These are phyloP conservation scores for Prionailurus viverrinus DNA, from an alignment of 2,113 vertebrate species.

Conservation along the genomic window DNA sequence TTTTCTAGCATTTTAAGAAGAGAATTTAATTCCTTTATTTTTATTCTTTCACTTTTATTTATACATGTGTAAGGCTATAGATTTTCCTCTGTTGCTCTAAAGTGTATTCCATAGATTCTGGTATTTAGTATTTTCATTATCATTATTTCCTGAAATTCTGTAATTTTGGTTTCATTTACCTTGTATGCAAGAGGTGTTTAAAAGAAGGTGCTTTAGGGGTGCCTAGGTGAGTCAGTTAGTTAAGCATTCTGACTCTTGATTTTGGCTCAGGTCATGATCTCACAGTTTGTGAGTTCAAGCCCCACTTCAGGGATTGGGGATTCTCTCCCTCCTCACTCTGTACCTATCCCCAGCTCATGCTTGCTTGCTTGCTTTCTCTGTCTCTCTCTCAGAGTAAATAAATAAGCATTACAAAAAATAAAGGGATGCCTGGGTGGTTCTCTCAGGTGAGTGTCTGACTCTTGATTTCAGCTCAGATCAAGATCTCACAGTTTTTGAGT, in stretches of 20 bases:
- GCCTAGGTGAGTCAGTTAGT: background rate
- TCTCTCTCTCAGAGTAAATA: too few relatives aligned
- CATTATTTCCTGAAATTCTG: background rate
- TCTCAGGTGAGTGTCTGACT: too few relatives aligned
- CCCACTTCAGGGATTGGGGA: too few relatives aligned
- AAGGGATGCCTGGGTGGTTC: too few relatives aligned
- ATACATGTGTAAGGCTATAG: background rate
- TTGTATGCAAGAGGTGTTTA: background rate
- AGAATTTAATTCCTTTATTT: background rate
- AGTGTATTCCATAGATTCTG: background rate
- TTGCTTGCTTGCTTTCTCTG: too few relatives aligned
- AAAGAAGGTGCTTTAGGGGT: background rate
- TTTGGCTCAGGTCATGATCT: background rate
- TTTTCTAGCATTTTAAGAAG: background rate
- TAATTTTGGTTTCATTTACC: background rate
- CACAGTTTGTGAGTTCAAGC: background rate
- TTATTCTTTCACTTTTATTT: conserved; percentile 3
- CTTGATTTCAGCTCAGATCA: background rate
- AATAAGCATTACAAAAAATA: too few relatives aligned
- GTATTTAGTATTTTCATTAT: conserved; percentile 30
- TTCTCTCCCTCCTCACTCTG: too few relatives aligned
- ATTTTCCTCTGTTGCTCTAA: background rate
- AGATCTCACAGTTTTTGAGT: background rate
- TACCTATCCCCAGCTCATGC: too few relatives aligned
- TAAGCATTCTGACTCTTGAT: too few relatives aligned